These are phyloP conservation scores for Operophtera brumata DNA, from an alignment of 2,888 invertebrate genomes.

Conservation along the genomic window DNA sequence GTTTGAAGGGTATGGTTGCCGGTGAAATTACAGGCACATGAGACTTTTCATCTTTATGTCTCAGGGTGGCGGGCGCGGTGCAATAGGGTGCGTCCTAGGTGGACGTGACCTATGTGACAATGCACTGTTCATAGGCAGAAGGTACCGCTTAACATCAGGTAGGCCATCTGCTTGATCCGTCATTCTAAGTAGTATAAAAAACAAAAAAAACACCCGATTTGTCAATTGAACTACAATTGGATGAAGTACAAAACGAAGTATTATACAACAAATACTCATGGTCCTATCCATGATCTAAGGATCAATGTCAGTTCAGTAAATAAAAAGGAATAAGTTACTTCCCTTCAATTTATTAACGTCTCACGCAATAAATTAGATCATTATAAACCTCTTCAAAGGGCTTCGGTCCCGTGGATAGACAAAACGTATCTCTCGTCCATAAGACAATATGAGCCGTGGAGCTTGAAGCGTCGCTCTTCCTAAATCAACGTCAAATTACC, in stretches of 20 bases:
- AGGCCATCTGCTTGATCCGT: too few relatives aligned
- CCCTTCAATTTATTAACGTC: conserved; percentile 52
- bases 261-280: conserved; percentile 16
- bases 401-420: conserved; percentile 46
- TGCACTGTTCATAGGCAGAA: too few relatives aligned
- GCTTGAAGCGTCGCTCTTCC: conserved; percentile 66
- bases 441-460: conserved; percentile 26
- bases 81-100: too few relatives aligned
- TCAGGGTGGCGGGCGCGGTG: too few relatives aligned
- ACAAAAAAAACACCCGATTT: background rate
- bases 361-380: conserved; percentile 58
- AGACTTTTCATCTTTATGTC: too few relatives aligned
- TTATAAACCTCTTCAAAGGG: conserved; percentile 51
- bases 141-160: too few relatives aligned
- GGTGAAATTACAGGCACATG: too few relatives aligned
- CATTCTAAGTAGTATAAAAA: too few relatives aligned
- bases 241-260: background rate
- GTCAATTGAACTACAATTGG: background rate
- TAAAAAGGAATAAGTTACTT: conserved; percentile 36
- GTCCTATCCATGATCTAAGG: conserved; percentile 2
- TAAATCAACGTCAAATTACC: conserved; percentile 80
- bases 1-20: too few relatives aligned
- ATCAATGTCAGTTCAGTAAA: conserved; percentile 34
- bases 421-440: conserved; percentile 48
- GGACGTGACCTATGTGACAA: too few relatives aligned